A percentile compares a stretch with the other conserved stretches of the same genome.
These are phyloP conservation scores for Microplitis manilae DNA, from an alignment of 2,888 invertebrate genomes.

Conservation along the genomic window DNA sequence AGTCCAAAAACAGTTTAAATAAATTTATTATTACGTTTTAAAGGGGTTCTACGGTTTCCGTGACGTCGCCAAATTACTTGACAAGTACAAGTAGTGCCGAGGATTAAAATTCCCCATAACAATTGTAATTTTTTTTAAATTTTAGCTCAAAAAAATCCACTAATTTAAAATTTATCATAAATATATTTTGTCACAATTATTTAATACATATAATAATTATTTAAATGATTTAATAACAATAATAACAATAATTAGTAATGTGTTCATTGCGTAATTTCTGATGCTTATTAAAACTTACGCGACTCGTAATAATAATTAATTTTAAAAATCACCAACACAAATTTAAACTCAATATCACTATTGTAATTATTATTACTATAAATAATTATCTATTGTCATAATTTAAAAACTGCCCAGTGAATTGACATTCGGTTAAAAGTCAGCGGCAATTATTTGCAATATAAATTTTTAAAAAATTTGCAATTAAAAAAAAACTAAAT, in stretches of 20 bases:
- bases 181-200: too few species aligned
- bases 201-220: not conserved
- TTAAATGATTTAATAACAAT: not conserved
- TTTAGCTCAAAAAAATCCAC: too few species aligned
- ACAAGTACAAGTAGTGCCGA: too few species aligned
- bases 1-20: too few species aligned
- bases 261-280: conserved; percentile 62
- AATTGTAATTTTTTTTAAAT: too few species aligned
- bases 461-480: conserved; percentile 17
- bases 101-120: too few species aligned
- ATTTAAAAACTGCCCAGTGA: not conserved
- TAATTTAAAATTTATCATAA: too few species aligned
- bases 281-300: conserved; percentile 54
- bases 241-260: conserved; percentile 54
- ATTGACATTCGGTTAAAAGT: not conserved
- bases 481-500: conserved; percentile 3
- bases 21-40: too few species aligned
- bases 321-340: not conserved
- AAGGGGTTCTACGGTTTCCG: too few species aligned
- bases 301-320: conserved; percentile 36
- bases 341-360: not conserved
- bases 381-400: not conserved
- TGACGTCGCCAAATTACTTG: too few species aligned
- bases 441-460: not conserved
- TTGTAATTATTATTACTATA: not conserved